Conservation (phyloP, 2,113 vertebrate species). For the Myotis lucifugus region DNA sequence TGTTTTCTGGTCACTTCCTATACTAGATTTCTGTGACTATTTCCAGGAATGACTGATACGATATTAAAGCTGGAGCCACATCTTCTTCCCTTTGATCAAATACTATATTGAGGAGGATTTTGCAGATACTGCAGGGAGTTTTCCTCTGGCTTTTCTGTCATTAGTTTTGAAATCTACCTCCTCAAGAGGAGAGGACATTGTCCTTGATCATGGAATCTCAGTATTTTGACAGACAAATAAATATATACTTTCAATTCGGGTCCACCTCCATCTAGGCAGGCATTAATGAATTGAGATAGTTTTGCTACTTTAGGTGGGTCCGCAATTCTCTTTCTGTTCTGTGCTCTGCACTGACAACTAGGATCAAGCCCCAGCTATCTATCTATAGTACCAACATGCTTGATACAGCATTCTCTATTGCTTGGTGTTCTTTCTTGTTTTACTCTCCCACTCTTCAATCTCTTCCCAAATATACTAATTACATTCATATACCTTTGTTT, state of each 20-base stretch:
- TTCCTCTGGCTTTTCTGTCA: neutral
- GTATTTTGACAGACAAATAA: neutral
- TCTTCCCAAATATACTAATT: neutral
- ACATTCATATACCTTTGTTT: neutral
- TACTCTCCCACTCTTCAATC: neutral
- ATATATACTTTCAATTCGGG: neutral
- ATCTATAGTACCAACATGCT: rapidly evolving
- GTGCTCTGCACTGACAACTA: neutral
- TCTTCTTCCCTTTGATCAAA: neutral
- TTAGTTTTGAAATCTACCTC: neutral
- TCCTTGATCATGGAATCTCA: neutral
- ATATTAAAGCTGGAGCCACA: neutral
- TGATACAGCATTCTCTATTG: neutral
- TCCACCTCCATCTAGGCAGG: neutral
- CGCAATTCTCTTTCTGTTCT: neutral
- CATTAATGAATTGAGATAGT: neutral
- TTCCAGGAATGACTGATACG: neutral
- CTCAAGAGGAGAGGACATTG: neutral
- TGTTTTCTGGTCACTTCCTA: neutral
- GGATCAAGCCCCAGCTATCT: neutral
- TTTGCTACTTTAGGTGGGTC: neutral
- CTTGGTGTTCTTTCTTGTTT: neutral
- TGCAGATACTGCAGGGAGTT: neutral
- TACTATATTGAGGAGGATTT: neutral
- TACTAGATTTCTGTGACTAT: neutral